Base-by-base conservation (phyloP, 2,888 invertebrate species). In the Matsumyia berberina region DNA sequence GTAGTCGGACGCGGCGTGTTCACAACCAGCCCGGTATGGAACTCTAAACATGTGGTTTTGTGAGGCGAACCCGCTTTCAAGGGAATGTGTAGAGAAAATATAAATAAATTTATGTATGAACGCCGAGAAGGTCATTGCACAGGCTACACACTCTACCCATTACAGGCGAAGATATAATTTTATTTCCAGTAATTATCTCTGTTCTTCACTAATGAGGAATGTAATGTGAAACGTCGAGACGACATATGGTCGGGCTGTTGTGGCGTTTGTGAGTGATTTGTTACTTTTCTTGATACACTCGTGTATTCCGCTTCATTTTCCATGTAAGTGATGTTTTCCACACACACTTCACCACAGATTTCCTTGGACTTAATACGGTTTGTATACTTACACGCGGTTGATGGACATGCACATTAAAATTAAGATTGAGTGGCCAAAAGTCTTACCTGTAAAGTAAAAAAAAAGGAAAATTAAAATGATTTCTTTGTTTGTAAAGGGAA, bases 71-170 rank as follows among this genome's bases (percentile, higher is more conserved):
- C 24, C 42, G 33, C n/a, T 57, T 66, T 66, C 64, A 64, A 73
- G 67, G 49, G 46, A 69, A 60, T 15, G 67, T 51, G 58, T 58
- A 57, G 51, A 62, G 51, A 60, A 39, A 58, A 78, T 42, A 73
- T 72, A 62, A 79, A 79, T 67, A 67, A 53, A 62, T 62, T 55
- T 62, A 53, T 82, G 58, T 67, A 55, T 19, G 19, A 29, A 15
- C 17, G 35, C 29, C 17, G 66, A 73, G 83, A 83, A 83, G 83
- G 78, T 78, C 83, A 73, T 78, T 83, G 83, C 79, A 79, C 83
- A 83, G 46, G 29, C 62, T 58, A 70, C 24, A 24, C 24, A 24
- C 24, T n/a, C 1, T 24, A 24, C 24, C 1, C 4, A 24, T 24
- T 3, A 24, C 24, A 46, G n/a, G 24, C 19, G 66, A 60, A 73